phyloP scores from a whole-genome alignment of 2,113 vertebrate genomes.

The Cebidichthys violaceus region DNA sequence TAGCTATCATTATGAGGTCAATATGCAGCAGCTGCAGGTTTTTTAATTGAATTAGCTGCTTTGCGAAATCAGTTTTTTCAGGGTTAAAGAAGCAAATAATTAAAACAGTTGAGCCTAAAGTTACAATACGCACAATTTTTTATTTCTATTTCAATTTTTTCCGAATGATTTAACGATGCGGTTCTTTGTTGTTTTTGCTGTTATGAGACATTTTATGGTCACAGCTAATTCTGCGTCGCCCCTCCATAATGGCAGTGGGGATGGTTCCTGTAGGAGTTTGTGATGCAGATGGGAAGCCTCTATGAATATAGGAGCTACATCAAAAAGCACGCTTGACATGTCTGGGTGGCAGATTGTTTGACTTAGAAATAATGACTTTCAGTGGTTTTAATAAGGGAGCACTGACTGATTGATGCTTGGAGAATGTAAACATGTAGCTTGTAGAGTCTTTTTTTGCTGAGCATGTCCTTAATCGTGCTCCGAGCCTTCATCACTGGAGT shows the following conservation, averaged over 20 bases:
- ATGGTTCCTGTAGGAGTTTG: not conserved
- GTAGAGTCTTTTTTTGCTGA: constrained; percentile 10
- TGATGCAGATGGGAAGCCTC: constrained; percentile 20
- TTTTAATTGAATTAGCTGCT: not conserved
- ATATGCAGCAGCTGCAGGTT: not conserved
- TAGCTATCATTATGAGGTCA: not conserved
- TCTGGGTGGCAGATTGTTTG: constrained; percentile 15
- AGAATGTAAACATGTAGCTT: constrained; percentile 33
- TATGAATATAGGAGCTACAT: not conserved
- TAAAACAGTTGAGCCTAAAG: not conserved
- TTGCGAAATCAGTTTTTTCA: not conserved
- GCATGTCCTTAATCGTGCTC: constrained; percentile 54
- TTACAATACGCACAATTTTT: not conserved
- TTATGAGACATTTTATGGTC: not conserved
- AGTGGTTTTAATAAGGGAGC: constrained; percentile 50
- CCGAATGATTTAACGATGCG: not conserved
- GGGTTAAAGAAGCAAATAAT: not conserved
- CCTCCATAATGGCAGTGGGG: not conserved
- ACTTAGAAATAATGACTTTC: constrained; percentile 22
- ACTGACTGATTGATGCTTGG: constrained; percentile 28
- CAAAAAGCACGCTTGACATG: constrained; percentile 34
- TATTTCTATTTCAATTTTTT: not conserved
- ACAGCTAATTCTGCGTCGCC: not conserved
- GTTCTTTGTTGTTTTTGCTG: not conserved
- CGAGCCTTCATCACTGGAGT: constrained; percentile 52